phyloP scores from a whole-genome alignment of 2,797 vertebrate genomes.

The Carduelis carduelis region DNA sequence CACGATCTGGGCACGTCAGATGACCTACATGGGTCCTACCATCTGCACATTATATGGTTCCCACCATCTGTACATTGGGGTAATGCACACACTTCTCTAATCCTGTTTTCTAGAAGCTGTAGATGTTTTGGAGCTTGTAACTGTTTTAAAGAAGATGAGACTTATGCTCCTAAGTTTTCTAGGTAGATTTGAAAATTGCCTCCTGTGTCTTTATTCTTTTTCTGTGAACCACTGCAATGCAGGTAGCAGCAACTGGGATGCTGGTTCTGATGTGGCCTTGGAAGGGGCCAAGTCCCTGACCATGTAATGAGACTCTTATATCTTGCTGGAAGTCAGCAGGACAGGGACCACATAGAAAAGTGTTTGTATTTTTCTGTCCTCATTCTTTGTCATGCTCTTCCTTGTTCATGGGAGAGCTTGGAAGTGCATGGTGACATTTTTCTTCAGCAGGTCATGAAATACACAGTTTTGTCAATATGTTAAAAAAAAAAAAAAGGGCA shows the following conservation, averaged over 20 bases:
- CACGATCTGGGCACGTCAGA: not conserved
- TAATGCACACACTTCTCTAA: not conserved
- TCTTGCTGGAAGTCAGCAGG: not conserved
- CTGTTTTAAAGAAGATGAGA: not conserved
- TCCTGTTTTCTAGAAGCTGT: not conserved
- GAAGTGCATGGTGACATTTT: not conserved
- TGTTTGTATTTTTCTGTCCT: not conserved
- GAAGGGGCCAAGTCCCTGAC: not conserved
- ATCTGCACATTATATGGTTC: constrained; percentile 1
- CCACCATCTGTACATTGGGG: constrained; percentile 5
- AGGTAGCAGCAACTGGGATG: not conserved
- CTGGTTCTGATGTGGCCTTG: not conserved
- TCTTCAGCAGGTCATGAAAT: not conserved
- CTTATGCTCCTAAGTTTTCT: not conserved
- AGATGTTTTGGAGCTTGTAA: not conserved
- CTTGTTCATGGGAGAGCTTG: not conserved
- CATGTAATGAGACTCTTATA: not conserved
- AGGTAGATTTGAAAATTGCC: not conserved
- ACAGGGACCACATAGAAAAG: not conserved
- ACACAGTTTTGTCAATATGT: not conserved
- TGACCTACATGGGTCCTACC: constrained; percentile 22
- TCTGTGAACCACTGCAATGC: not conserved
- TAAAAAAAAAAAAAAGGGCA: not conserved
- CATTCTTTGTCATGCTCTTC: not conserved
- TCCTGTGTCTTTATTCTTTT: not conserved